Base-by-base conservation (phyloP, 2,113 vertebrate genomes). In the Xiphorhynchus elegans region DNA sequence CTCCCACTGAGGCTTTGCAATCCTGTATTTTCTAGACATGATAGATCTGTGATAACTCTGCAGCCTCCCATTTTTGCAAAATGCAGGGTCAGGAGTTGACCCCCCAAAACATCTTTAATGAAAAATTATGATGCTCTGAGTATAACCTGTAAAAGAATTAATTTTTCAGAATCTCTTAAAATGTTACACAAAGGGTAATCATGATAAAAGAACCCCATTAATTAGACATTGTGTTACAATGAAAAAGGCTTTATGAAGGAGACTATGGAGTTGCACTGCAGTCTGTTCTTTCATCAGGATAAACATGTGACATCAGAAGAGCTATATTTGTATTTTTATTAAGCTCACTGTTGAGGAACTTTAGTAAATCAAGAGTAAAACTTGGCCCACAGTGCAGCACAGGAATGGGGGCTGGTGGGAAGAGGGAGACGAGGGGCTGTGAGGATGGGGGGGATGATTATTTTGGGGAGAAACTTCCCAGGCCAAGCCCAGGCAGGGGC, bases 111-210 rank as follows among this genome's bases (percentile, higher is more conserved):
- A 76, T 89, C 46, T 83, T 93, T 88, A 93, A 96, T 76, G 60
- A 94, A 93, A 95, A 96, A 75, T 94, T 78, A 74, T 64, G 62
- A 79, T 9, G 1, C 28, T 93, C 33, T 8, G 7, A 63, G 46
- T 84, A 56, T 84, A 96, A 92, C 82, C 87, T 88, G 68, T 31
- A 29, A 70, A 92, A 79, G 60, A 93, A 95, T 91, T 75, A 92
- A 84, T 96, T 95, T 96, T 92, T 78, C 76, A 93, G 60, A 42
- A 23, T 69, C 66, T 90, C 50, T 76, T 84, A 47, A 96, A 90
- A 87, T 77, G 89, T 87, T 90, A 46, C 79, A 29, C 49, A n/a
- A 73, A 82, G 66, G 70, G 37, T 76, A 89, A 83, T 77, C 33
- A 12, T 18, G 74, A 72, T 93, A 75, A 75, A 94, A 84, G 83